Percentiles rank a stretch among this genome's conserved stretches.
Evolutionary conservation across 2,888 invertebrate species (phyloP).

Genomic region (Cataglyphis livida): DNA sequence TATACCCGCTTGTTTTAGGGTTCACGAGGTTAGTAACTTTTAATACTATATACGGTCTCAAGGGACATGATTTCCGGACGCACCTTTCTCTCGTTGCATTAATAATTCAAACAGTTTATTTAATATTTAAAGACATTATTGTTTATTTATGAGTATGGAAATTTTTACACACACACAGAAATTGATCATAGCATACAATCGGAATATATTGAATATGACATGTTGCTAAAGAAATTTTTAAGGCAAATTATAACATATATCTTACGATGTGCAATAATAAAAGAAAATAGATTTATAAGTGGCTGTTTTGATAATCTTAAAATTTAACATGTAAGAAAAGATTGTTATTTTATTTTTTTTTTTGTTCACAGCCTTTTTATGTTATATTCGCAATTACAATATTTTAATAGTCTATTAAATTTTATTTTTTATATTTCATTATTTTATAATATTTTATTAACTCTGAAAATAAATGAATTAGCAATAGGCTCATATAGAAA

Average conservation of each 20-base stretch:
- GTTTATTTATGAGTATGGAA: neutral
- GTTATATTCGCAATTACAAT: neutral
- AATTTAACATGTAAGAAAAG: neutral
- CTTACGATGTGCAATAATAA: neutral
- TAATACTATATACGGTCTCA: slow-evolving; percentile 9
- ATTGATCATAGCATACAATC: neutral
- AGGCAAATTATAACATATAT: neutral
- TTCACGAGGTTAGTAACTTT: slow-evolving; percentile 66
- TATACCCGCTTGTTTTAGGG: slow-evolving; percentile 59
- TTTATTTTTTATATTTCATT: neutral
- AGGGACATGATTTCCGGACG: slow-evolving; percentile 20
- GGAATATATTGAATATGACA: neutral
- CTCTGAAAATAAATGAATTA: neutral
- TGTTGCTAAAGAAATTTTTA: neutral
- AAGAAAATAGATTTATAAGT: too few relatives aligned
- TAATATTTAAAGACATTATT: neutral
- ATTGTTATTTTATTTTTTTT: neutral
- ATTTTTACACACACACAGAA: neutral
- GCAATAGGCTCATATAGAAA: neutral
- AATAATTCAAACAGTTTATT: neutral
- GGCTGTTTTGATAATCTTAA: neutral
- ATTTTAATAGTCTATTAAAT: neutral
- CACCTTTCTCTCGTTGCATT: neutral
- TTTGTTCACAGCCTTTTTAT: neutral
- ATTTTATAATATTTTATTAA: neutral